A percentile compares a stretch with the other conserved stretches of the same genome.
phyloP scores from a whole-genome alignment of 2,888 invertebrate genomes.

The Drosophila glabriapex region DNA sequence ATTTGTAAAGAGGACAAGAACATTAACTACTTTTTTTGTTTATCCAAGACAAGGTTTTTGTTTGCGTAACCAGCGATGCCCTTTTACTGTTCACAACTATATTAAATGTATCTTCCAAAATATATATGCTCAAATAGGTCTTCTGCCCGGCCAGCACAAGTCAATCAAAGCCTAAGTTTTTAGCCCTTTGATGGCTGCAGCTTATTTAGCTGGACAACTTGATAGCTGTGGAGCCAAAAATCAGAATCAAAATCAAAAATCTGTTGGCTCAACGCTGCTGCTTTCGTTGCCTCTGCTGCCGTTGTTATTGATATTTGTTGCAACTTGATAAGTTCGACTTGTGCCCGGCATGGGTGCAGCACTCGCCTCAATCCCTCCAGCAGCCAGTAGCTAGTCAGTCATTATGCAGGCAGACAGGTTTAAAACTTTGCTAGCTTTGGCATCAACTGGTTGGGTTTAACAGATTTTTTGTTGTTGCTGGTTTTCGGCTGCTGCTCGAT shows the following conservation, averaged over 20 bases:
- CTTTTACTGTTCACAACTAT: not conserved
- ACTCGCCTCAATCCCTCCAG: not conserved
- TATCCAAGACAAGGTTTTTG: not conserved
- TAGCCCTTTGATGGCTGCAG: not conserved
- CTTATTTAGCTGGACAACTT: constrained; percentile 8
- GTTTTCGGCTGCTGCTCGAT: constrained; percentile 5
- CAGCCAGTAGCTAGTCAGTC: constrained; percentile 35
- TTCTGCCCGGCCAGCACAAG: too few species aligned
- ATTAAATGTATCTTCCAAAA: not conserved
- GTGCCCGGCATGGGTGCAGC: constrained; percentile 31
- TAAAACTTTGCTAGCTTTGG: constrained; percentile 68
- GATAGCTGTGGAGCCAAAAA: constrained; percentile 7
- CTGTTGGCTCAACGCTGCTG: constrained; percentile 5
- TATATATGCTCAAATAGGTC: not conserved
- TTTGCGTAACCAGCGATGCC: not conserved
- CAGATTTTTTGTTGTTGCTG: not conserved
- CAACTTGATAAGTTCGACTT: constrained; percentile 66
- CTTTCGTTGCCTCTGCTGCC: constrained; percentile 5
- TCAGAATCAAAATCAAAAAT: constrained; percentile 34
- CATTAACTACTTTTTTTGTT: not conserved
- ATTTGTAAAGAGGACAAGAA: not conserved
- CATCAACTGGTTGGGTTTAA: constrained; percentile 35
- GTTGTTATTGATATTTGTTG: constrained; percentile 37
- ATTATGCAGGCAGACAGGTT: constrained; percentile 60
- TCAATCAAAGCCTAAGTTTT: not conserved